Evolutionary conservation across 2,888 invertebrate genomes (phyloP).

Genomic region (Augochlorella aurata): DNA sequence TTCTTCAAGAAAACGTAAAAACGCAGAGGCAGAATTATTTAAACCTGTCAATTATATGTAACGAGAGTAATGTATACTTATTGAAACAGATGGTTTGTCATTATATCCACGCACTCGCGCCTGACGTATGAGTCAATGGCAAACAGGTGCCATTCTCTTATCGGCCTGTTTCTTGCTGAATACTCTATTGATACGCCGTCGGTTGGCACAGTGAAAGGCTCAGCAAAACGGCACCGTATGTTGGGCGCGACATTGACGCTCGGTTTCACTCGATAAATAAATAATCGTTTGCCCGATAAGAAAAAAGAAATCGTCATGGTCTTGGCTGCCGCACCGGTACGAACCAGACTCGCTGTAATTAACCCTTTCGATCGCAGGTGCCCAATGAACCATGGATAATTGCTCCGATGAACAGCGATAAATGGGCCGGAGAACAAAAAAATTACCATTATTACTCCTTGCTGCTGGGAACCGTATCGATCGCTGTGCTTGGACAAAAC

Average conservation of each 20-base stretch:
- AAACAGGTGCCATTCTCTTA: constrained; percentile 14
- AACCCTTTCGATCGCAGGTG: constrained; percentile 29
- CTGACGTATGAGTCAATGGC: neutral
- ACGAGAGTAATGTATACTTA: neutral
- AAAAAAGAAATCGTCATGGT: constrained; percentile 32
- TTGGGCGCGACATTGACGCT: constrained; percentile 2
- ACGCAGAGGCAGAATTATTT: neutral
- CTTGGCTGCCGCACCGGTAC: neutral
- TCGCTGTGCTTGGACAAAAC: neutral
- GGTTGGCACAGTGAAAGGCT: constrained; percentile 28
- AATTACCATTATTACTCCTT: constrained; percentile 1
- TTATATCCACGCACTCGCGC: neutral
- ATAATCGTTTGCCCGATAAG: neutral
- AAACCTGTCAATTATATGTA: neutral
- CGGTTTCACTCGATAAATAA: constrained; percentile 18
- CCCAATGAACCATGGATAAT: constrained; percentile 16
- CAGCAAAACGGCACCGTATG: constrained; percentile 26
- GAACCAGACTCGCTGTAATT: constrained; percentile 10
- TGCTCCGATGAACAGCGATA: neutral
- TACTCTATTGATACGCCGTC: neutral
- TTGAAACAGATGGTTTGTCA: neutral
- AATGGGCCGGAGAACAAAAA: neutral
- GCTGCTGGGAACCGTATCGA: neutral
- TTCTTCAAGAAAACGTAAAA: neutral
- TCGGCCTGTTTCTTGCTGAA: neutral